Evolutionary conservation across 1,140 invertebrate species (phyloP).

Genomic region (Lethrus apterus): DNA sequence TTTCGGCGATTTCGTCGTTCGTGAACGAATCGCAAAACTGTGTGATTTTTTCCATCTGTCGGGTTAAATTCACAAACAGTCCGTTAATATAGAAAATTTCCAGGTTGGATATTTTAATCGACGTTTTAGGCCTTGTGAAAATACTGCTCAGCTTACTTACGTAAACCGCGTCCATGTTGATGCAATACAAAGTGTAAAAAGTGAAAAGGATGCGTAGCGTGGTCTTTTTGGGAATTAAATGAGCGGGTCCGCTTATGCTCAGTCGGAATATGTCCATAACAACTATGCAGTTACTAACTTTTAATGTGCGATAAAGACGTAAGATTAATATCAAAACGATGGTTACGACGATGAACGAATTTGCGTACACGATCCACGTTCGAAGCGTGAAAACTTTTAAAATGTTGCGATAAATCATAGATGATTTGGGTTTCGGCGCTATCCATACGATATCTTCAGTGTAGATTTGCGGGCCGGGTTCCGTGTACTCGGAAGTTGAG

Average conservation of each 20-base stretch:
- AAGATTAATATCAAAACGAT: background rate
- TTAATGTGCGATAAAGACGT: background rate
- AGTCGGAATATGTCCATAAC: slow-evolving; percentile 2
- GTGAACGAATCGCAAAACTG: background rate
- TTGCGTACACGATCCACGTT: background rate
- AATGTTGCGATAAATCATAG: slow-evolving; percentile 4
- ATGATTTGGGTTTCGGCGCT: slow-evolving; percentile 1
- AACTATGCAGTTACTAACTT: background rate
- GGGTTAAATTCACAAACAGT: slow-evolving; percentile 1
- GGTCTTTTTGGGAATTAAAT: background rate
- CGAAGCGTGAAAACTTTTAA: background rate
- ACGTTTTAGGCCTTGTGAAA: slow-evolving; percentile 4
- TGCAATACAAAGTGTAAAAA: slow-evolving; percentile 7
- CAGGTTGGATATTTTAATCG: background rate
- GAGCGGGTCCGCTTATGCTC: background rate
- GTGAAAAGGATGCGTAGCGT: background rate
- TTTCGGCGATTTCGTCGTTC: background rate
- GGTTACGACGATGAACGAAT: background rate
- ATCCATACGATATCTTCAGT: slow-evolving; percentile 3
- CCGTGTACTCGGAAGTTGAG: background rate
- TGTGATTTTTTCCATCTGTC: background rate
- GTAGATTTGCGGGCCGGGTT: slow-evolving; percentile 7
- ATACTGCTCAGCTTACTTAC: slow-evolving; percentile 8
- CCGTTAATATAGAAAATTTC: slow-evolving; percentile 1
- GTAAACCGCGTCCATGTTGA: slow-evolving; percentile 5